These are phyloP conservation scores for Clanis bilineata DNA, from an alignment of 2,888 invertebrate species.

Conservation along the genomic window DNA sequence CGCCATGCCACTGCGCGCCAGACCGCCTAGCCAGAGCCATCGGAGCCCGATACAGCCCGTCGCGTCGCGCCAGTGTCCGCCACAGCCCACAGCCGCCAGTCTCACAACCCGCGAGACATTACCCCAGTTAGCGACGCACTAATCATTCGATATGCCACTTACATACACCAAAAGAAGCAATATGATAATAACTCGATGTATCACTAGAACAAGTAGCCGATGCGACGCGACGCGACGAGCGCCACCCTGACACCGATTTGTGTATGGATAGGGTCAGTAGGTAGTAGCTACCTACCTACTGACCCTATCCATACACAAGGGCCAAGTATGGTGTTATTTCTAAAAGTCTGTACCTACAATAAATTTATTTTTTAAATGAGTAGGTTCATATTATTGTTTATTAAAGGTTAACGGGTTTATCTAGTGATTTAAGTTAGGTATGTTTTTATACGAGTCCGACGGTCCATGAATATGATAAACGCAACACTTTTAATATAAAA, in stretches of 20 bases:
- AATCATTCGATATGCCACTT: slow-evolving; percentile 32
- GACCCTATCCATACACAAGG: too few species aligned
- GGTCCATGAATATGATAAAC: slow-evolving; percentile 15
- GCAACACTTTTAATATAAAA: background rate
- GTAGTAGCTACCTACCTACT: too few species aligned
- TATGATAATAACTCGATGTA: background rate
- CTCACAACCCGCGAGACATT: slow-evolving; percentile 34
- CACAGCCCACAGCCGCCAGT: background rate
- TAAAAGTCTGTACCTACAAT: slow-evolving; percentile 16
- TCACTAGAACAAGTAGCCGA: background rate
- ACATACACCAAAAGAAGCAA: slow-evolving; percentile 20
- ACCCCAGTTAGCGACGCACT: slow-evolving; percentile 33
- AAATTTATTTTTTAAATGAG: slow-evolving; percentile 21
- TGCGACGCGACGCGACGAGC: too few species aligned
- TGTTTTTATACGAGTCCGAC: slow-evolving; percentile 25
- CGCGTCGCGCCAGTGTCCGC: too few species aligned
- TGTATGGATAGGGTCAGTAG: too few species aligned
- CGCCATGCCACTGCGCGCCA: background rate
- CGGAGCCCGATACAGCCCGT: background rate
- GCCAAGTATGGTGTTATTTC: too few species aligned
- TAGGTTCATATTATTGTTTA: slow-evolving; percentile 21
- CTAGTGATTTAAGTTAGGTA: slow-evolving; percentile 30
- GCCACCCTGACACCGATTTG: background rate
- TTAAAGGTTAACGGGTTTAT: slow-evolving; percentile 34
- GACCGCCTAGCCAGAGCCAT: background rate